phyloP scores from a whole-genome alignment of 2,888 invertebrate species.

The Tridacna crocea region DNA sequence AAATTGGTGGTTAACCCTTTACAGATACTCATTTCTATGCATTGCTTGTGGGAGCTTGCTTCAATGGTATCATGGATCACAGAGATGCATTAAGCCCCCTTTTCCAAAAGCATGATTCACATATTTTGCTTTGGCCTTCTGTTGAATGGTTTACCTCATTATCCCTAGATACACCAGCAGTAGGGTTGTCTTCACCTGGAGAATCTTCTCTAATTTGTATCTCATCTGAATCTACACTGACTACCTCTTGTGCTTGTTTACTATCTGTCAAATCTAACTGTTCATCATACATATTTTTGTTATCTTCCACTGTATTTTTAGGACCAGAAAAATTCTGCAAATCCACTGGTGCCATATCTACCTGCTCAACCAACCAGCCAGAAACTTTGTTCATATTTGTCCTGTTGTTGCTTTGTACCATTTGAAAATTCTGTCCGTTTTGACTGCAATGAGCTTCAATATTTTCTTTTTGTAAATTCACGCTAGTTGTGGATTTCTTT shows the following conservation, averaged over 20 bases:
- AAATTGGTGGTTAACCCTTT: too few relatives aligned
- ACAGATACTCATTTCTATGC: too few relatives aligned
- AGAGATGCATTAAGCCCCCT: too few relatives aligned
- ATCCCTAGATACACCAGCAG: too few relatives aligned
- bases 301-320: background rate
- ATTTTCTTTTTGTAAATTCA: background rate
- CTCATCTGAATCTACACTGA: background rate
- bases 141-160: too few relatives aligned
- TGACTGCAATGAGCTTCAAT: background rate
- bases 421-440: background rate
- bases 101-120: too few relatives aligned
- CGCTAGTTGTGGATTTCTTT: background rate
- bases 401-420: background rate
- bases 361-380: background rate
- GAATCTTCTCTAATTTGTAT: background rate
- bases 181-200: too few relatives aligned
- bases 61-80: too few relatives aligned
- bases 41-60: too few relatives aligned
- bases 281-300: background rate
- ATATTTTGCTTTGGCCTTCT: too few relatives aligned
- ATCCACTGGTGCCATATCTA: background rate
- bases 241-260: background rate
- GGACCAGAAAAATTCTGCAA: constrained; percentile 5
- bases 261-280: background rate
- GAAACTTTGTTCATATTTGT: background rate